phyloP scores from a whole-genome alignment of 2,797 vertebrate genomes.

The Notoglanidium macrostoma region DNA sequence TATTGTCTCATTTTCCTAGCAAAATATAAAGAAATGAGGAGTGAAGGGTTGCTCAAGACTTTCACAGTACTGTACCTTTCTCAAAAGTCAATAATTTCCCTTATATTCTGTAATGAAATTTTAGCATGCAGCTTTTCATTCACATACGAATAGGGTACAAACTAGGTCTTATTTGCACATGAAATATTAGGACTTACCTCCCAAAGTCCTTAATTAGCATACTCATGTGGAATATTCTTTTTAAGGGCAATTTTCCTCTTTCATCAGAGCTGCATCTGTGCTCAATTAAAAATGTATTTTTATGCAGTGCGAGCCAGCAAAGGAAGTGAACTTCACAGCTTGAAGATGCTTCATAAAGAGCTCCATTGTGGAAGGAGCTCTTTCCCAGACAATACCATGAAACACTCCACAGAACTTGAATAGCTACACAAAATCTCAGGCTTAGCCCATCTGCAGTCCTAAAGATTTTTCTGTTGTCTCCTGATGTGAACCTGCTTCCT shows the following conservation, averaged over 20 bases:
- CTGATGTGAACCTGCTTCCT: slow-evolving; percentile 23
- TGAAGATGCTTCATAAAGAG: slow-evolving; percentile 59
- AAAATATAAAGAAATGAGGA: too few relatives aligned
- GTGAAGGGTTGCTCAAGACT: too few relatives aligned
- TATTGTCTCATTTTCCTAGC: too few relatives aligned
- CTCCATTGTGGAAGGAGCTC: slow-evolving; percentile 55
- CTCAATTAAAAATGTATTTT: slow-evolving; percentile 70
- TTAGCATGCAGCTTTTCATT: background rate
- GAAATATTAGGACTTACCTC: slow-evolving; percentile 16
- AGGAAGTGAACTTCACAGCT: slow-evolving; percentile 71
- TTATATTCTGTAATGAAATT: background rate
- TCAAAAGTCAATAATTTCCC: background rate
- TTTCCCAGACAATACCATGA: slow-evolving; percentile 53
- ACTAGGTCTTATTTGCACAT: slow-evolving; percentile 22
- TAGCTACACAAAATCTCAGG: slow-evolving; percentile 21
- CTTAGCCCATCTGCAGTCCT: slow-evolving; percentile 38
- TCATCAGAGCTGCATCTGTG: slow-evolving; percentile 70
- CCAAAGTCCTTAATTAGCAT: slow-evolving; percentile 37
- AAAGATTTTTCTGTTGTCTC: slow-evolving; percentile 22
- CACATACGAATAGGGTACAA: background rate
- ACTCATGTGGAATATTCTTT: slow-evolving; percentile 39
- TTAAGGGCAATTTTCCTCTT: slow-evolving; percentile 30
- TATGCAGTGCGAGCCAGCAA: slow-evolving; percentile 72
- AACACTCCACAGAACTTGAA: slow-evolving; percentile 44
- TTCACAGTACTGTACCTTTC: background rate